Percentiles rank a stretch among this genome's conserved stretches.
phyloP scores from a whole-genome alignment of 1,140 invertebrate genomes.

The Hypothenemus hampei region DNA sequence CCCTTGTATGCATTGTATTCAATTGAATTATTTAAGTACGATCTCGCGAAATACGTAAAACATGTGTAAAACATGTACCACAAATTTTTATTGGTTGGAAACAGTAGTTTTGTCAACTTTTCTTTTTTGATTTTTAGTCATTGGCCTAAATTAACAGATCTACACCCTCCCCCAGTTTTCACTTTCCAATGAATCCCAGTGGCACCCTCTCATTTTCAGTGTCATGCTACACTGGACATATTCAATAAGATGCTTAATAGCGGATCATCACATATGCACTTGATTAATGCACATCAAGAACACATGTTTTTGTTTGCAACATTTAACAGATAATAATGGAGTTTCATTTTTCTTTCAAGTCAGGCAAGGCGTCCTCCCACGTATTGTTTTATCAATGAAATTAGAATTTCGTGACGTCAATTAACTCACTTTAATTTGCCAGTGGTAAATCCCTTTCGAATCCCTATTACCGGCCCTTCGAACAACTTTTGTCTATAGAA shows the following conservation, averaged over 20 bases:
- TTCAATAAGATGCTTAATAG: conserved; percentile 32
- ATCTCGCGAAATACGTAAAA: no score
- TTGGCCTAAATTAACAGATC: conserved; percentile 25
- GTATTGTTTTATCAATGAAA: not conserved
- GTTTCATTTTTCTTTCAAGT: no score
- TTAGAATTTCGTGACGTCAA: conserved; percentile 16
- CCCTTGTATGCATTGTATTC: conserved; percentile 21
- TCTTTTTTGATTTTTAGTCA: no score
- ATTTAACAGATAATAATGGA: conserved; percentile 19
- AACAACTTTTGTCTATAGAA: conserved; percentile 17
- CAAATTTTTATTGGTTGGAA: no score
- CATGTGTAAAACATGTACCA: no score
- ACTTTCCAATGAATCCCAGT: conserved; percentile 16
- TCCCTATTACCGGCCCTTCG: conserved; percentile 12
- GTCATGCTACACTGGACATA: conserved; percentile 29
- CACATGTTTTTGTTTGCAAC: conserved; percentile 26
- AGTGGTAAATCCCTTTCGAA: conserved; percentile 13
- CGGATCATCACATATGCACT: conserved; percentile 29
- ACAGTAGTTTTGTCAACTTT: no score
- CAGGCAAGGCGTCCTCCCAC: no score
- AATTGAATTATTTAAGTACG: conserved; percentile 24
- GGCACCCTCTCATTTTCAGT: conserved; percentile 21
- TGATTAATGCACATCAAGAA: conserved; percentile 28
- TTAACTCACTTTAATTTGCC: conserved; percentile 7
- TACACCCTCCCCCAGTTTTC: conserved; percentile 13